Evolutionary conservation across 92 coral and sea anemone genomes (phyloP).

Genomic region (Porites lobata): DNA sequence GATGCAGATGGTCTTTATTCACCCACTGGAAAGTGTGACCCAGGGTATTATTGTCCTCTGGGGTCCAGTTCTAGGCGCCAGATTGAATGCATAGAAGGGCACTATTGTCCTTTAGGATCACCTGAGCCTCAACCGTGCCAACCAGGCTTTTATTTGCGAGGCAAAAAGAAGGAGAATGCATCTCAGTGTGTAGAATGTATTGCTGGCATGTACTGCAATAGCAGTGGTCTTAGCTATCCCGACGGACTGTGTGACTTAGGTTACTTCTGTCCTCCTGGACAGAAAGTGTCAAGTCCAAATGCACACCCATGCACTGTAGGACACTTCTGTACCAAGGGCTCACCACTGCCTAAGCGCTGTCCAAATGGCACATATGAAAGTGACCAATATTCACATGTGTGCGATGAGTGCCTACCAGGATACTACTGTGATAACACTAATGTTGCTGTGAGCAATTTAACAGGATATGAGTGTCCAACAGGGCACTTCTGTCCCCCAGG

Average conservation of each 20-base stretch:
- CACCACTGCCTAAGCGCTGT: slow-evolving; percentile 81
- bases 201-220: slow-evolving; percentile 92
- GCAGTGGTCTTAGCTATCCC: slow-evolving; percentile 82
- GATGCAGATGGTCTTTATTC: slow-evolving; percentile 57
- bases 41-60: slow-evolving; percentile 94
- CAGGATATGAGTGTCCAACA: slow-evolving; percentile 80
- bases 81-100: slow-evolving; percentile 79
- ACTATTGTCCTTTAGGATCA: slow-evolving; percentile 89
- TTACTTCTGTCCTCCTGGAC: slow-evolving; percentile 95
- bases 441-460: slow-evolving; percentile 66
- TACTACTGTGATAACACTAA: slow-evolving; percentile 95
- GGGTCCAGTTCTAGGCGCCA: slow-evolving; percentile 83
- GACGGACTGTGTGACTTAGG: slow-evolving; percentile 87
- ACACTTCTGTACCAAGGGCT: slow-evolving; percentile 85
- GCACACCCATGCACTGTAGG: slow-evolving; percentile 83
- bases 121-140: slow-evolving; percentile 76
- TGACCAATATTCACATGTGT: slow-evolving; percentile 68
- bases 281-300: slow-evolving; percentile 77
- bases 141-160: slow-evolving; percentile 90
- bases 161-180: slow-evolving; percentile 76
- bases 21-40: slow-evolving; percentile 83
- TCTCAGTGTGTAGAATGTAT: slow-evolving; percentile 82
- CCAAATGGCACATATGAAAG: slow-evolving; percentile 94
- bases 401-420: slow-evolving; percentile 83
- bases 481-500: slow-evolving; percentile 90